Percentiles rank a stretch among this genome's conserved stretches.
Evolutionary conservation across 2,797 vertebrate species (phyloP).

Genomic region (Sebastes matsubarae): DNA sequence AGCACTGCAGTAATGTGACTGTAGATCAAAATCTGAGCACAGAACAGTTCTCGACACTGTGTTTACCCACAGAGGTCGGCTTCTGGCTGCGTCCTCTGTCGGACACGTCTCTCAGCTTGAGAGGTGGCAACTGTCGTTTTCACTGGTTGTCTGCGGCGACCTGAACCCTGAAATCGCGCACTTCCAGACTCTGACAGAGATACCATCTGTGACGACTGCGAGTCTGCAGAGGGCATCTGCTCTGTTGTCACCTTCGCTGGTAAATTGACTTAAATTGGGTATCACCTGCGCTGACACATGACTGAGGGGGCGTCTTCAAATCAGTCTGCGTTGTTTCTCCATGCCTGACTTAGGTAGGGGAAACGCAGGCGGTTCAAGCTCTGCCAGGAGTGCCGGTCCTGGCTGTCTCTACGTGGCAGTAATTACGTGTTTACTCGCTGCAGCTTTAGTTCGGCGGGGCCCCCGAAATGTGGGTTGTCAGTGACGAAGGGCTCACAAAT

Average conservation of each 20-base stretch:
- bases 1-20: not conserved
- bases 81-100: constrained; percentile 37
- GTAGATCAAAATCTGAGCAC: constrained; percentile 7
- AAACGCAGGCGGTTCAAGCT: constrained; percentile 23
- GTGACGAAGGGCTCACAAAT: constrained; percentile 47
- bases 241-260: constrained; percentile 66
- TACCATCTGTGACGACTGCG: constrained; percentile 68
- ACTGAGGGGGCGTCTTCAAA: constrained; percentile 46
- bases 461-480: constrained; percentile 37
- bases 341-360: constrained; percentile 18
- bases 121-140: constrained; percentile 60
- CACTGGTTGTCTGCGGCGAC: constrained; percentile 49
- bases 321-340: constrained; percentile 7
- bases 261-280: constrained; percentile 71
- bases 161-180: constrained; percentile 57
- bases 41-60: not conserved
- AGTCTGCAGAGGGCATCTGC: constrained; percentile 77
- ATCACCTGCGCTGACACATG: constrained; percentile 61
- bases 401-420: constrained; percentile 60
- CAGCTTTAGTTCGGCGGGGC: constrained; percentile 55
- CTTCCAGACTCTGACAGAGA: constrained; percentile 68
- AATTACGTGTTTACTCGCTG: constrained; percentile 73
- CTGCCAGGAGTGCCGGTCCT: constrained; percentile 40
- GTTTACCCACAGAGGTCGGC: constrained; percentile 28
- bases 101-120: constrained; percentile 47